Evolutionary conservation across 2,888 invertebrate genomes (phyloP), one percentile per base, ranked within the genome.

Genomic region (Trachelus tabidus): DNA sequence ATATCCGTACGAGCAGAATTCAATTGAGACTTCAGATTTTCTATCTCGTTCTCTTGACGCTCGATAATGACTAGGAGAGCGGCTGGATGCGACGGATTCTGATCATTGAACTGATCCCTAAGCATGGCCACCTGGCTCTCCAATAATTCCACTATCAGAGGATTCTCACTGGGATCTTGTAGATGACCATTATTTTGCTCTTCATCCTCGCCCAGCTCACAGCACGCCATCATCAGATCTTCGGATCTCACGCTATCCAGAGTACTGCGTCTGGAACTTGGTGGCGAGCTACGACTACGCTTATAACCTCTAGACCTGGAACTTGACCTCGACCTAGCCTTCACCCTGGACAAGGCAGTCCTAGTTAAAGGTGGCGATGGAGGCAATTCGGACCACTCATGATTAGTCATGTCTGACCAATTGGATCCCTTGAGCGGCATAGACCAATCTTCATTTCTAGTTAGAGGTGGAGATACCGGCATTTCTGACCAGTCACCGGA

Each of bases 401-500:
- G 90, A 75, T 89, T 90, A 37, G 84, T 82, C 0, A 86, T 84
- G 56, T 89, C 89, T 1, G 89, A 85, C 89, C 90, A 90, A 69
- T 86, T 87, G 6, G 88, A 83, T 30, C 85, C 81, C 23, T 88
- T 88, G 31, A 86, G 79, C 15, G 87, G 80, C 56, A 88, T 81
- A 11, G 89, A 80, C 89, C 90, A 90, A 68, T 90, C 90, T 4
- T 88, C 83, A 69, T 89, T 88, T 23, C 87, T 84, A 12, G 87
- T 84, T 0, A 93, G 92, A 11, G 94, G 89, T 1, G 94, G 94
- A 1, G 94, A 94, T 0, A 93, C 92, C 3, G 94, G 93, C 73
- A 93, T 93, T 81, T 95, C 97, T 35, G 96, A 96, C 97, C 97
- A 97, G 88, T 97, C 97, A 33, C 96, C 95, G 83, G 96, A 96